Evolutionary conservation across 2,888 invertebrate genomes (phyloP).

Genomic region (Mythimna vitellina): DNA sequence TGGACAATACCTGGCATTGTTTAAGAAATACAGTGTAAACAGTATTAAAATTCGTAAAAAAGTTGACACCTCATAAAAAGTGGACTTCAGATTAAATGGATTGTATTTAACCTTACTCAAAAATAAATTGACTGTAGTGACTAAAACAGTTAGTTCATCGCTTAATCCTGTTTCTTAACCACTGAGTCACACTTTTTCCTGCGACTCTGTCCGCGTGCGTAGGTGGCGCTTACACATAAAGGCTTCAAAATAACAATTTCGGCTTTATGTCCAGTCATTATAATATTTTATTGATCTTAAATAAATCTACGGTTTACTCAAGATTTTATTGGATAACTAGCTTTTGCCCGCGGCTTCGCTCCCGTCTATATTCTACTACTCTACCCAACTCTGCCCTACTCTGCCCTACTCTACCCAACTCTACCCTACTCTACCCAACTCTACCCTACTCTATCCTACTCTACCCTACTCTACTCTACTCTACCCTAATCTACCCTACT

Average conservation of each 20-base stretch:
- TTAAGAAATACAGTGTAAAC: no score
- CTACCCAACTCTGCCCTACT: no score
- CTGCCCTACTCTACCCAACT: no score
- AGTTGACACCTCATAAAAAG: background rate
- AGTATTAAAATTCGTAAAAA: background rate
- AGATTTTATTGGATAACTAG: constrained; percentile 38
- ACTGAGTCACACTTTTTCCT: constrained; percentile 11
- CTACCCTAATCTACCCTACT: no score
- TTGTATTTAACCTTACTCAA: constrained; percentile 22
- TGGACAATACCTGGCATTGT: background rate
- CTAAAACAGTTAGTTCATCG: constrained; percentile 19
- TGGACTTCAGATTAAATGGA: constrained; percentile 8
- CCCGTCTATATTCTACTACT: no score
- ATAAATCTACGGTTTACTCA: constrained; percentile 19
- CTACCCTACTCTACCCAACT: no score
- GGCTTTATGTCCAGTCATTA: constrained; percentile 17
- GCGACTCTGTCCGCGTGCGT: constrained; percentile 21
- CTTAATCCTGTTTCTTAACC: constrained; percentile 7
- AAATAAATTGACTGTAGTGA: constrained; percentile 22
- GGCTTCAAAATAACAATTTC: constrained; percentile 24
- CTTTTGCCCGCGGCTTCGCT: no score
- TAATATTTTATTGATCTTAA: constrained; percentile 49
- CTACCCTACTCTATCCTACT: no score
- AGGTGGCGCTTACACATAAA: constrained; percentile 27
- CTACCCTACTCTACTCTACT: no score